Conservation (phyloP, 2,888 invertebrate genomes). For the Gortyna flavago region DNA sequence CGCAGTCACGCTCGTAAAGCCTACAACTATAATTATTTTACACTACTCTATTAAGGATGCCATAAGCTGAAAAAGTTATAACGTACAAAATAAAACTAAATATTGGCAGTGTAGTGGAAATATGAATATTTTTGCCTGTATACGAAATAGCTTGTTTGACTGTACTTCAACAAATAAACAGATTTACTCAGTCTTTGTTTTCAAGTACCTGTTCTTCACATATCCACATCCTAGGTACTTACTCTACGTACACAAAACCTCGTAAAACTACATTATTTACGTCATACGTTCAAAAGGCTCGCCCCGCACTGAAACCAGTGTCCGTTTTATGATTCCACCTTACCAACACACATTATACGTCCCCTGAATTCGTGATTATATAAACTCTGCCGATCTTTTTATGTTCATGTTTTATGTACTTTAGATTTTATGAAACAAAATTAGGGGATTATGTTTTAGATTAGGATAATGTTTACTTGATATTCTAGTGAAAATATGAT, state of each 20-base stretch:
- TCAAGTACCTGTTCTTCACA: slow-evolving; percentile 21
- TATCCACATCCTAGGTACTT: slow-evolving; percentile 11
- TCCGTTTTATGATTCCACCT: slow-evolving; percentile 52
- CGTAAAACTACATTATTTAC: slow-evolving; percentile 62
- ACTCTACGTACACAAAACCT: slow-evolving; percentile 20
- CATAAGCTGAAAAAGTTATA: too few species aligned
- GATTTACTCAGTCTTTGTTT: slow-evolving; percentile 12
- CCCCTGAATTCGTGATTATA: slow-evolving; percentile 42
- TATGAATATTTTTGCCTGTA: too few species aligned
- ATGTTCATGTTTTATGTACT: slow-evolving; percentile 28
- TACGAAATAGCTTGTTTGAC: too few species aligned
- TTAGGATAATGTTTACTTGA: neutral
- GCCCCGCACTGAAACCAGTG: slow-evolving; percentile 50
- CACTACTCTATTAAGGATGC: too few species aligned
- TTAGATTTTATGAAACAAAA: slow-evolving; percentile 36
- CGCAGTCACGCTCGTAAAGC: too few species aligned
- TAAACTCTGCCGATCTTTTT: slow-evolving; percentile 30
- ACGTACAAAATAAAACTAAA: too few species aligned
- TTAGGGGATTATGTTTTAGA: slow-evolving; percentile 20
- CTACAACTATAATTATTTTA: too few species aligned
- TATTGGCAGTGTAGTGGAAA: too few species aligned
- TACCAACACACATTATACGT: slow-evolving; percentile 42
- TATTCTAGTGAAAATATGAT: neutral
- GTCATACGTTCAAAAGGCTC: slow-evolving; percentile 51
- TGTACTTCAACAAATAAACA: slow-evolving; percentile 22